Conservation (phyloP, 2,797 vertebrate species). For the Thamnophis elegans region DNA sequence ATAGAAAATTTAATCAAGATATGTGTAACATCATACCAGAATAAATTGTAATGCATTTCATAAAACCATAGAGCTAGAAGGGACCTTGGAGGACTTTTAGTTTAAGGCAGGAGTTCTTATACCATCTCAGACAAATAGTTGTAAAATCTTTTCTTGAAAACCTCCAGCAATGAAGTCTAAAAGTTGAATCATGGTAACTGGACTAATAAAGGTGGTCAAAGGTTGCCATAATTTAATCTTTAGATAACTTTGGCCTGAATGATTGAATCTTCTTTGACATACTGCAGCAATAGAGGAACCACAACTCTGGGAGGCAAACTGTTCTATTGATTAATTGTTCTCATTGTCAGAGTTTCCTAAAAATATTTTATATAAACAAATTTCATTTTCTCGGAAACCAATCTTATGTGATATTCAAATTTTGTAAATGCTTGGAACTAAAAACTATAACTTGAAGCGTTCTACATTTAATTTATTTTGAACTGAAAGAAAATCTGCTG, state of each 20-base stretch:
- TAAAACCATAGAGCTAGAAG: background rate
- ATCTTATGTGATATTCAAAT: conserved; percentile 45
- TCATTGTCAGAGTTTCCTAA: background rate
- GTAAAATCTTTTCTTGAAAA: too few relatives aligned
- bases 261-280: too few relatives aligned
- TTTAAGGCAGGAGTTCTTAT: background rate
- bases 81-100: background rate
- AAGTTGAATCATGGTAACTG: too few relatives aligned
- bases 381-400: conserved; percentile 35
- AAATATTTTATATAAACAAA: conserved; percentile 29
- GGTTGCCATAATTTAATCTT: too few relatives aligned
- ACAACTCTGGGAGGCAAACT: too few relatives aligned
- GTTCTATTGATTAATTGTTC: too few relatives aligned
- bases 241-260: too few relatives aligned
- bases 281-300: too few relatives aligned
- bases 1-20: background rate
- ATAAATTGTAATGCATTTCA: background rate
- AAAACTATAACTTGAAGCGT: conserved; percentile 56
- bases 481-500: conserved; percentile 11
- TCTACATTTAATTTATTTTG: conserved; percentile 42
- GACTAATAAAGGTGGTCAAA: too few relatives aligned
- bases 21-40: background rate
- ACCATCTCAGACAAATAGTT: background rate
- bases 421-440: conserved; percentile 9
- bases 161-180: too few relatives aligned